phyloP scores from a whole-genome alignment of 1,140 invertebrate genomes.

The Drosophila burlai region DNA sequence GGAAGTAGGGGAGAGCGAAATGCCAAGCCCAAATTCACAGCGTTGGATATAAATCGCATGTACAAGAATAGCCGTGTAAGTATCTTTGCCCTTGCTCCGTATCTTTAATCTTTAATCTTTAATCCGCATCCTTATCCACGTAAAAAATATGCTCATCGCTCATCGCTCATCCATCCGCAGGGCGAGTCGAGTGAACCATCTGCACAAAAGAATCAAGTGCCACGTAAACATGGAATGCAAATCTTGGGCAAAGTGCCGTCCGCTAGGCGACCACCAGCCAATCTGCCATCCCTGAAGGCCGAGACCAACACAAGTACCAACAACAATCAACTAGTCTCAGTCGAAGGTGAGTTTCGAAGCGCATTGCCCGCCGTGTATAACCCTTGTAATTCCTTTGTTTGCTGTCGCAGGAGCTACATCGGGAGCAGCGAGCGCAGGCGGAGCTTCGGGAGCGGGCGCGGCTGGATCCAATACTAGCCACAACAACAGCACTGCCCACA shows the following conservation, averaged over 20 bases:
- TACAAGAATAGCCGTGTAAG: slow-evolving; percentile 94
- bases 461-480: slow-evolving; percentile 54
- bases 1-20: slow-evolving; percentile 91
- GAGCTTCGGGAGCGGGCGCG: slow-evolving; percentile 34
- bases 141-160: neutral
- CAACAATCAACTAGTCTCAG: slow-evolving; percentile 82
- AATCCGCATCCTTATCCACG: neutral
- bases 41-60: slow-evolving; percentile 98
- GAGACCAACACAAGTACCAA: slow-evolving; percentile 88
- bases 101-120: neutral
- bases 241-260: slow-evolving; percentile 98
- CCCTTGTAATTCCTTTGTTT: neutral
- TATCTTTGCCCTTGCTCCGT: slow-evolving; percentile 46
- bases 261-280: slow-evolving; percentile 97
- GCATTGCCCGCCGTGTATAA: neutral
- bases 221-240: slow-evolving; percentile 99
- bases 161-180: slow-evolving; percentile 85
- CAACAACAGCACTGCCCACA: slow-evolving; percentile 58
- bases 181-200: slow-evolving; percentile 95
- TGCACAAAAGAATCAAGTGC: slow-evolving; percentile 94
- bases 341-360: slow-evolving; percentile 63
- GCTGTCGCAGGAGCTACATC: slow-evolving; percentile 35
- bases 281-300: slow-evolving; percentile 98
- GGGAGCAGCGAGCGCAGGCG: slow-evolving; percentile 45
- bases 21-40: slow-evolving; percentile 95